Evolutionary conservation across 2,888 invertebrate genomes (phyloP), one percentile per base, ranked within the genome.

Genomic region (Rhamnusium bicolor): DNA sequence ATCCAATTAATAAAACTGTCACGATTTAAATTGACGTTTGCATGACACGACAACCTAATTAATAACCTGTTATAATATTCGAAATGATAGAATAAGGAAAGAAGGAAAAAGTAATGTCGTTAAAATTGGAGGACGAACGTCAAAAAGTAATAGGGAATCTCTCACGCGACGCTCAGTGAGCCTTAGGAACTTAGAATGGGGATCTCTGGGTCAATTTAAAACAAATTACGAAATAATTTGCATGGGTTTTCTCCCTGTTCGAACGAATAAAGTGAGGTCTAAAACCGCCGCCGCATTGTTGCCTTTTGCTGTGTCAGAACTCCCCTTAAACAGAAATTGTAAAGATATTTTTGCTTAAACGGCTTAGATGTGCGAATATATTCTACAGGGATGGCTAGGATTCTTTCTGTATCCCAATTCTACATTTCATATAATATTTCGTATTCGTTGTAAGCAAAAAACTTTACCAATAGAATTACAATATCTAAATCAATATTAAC

Each of bases 151-250:
- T 66, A 53, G 60, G 18, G 66, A 66, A 66, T 56, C 51, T 65
- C 71, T 60, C 66, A 49, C 71, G 65, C 60, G 47, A 16, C 53
- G 46, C 60, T 6, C 40, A 49, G 29, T 40, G 58, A 65, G 65
- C 56, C 60, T 58, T 32, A n/a, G 66, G 53, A 66, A 65, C 24
- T 46, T n/a, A 51, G 53, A 29, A 63, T 32, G 40, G 51, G 24
- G 66, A 40, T 58, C 46, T 66, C 40, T 51, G 71, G 77, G 74
- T 77, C 77, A 77, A 77, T 77, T 77, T 75, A 77, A 77, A 77
- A 74, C 69, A 71, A 77, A 77, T 77, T 77, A 77, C 73, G 63
- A 66, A 74, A 77, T 73, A 72, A 74, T 74, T 69, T 72, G 74
- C 67, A 70, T 71, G 72, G 76, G 58, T 73, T 75, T 67, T 53